Evolutionary conservation across 2,113 vertebrate genomes (phyloP).

Genomic region (Sorex fumeus): DNA sequence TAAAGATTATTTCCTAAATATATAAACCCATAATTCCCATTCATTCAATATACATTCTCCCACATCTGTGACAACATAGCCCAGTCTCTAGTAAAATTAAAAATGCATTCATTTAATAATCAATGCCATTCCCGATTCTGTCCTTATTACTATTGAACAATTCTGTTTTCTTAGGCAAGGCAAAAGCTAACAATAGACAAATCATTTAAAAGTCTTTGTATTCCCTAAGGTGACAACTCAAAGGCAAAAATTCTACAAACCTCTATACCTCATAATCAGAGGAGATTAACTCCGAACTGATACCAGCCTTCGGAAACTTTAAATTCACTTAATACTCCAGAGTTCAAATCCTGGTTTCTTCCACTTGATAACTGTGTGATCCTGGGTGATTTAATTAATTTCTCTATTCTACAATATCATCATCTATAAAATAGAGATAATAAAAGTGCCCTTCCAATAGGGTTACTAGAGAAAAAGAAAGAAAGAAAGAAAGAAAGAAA

Average conservation of each 20-base stretch:
- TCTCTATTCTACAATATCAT: not conserved
- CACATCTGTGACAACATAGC: not conserved
- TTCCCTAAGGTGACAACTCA: not conserved
- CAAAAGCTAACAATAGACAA: not conserved
- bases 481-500: slow-evolving; percentile 1
- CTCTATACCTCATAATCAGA: not conserved
- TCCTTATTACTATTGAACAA: not conserved
- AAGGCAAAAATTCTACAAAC: not conserved
- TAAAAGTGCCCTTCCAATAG: not conserved
- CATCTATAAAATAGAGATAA: not conserved
- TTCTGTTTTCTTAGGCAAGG: not conserved
- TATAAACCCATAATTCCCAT: not conserved
- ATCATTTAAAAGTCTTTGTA: not conserved
- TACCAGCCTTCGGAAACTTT: not conserved
- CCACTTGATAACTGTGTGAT: not conserved
- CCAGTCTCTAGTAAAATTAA: not conserved
- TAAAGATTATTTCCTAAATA: slow-evolving; percentile 23
- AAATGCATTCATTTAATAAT: not conserved
- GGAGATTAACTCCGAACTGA: not conserved
- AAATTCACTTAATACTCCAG: not conserved
- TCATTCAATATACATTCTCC: not conserved
- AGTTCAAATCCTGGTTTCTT: not conserved
- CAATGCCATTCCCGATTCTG: not conserved
- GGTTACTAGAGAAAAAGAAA: not conserved
- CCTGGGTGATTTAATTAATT: not conserved